A percentile compares a stretch with the other conserved stretches of the same genome.
phyloP scores from a whole-genome alignment of 2,888 invertebrate genomes.

The Chydorus sphaericus region DNA sequence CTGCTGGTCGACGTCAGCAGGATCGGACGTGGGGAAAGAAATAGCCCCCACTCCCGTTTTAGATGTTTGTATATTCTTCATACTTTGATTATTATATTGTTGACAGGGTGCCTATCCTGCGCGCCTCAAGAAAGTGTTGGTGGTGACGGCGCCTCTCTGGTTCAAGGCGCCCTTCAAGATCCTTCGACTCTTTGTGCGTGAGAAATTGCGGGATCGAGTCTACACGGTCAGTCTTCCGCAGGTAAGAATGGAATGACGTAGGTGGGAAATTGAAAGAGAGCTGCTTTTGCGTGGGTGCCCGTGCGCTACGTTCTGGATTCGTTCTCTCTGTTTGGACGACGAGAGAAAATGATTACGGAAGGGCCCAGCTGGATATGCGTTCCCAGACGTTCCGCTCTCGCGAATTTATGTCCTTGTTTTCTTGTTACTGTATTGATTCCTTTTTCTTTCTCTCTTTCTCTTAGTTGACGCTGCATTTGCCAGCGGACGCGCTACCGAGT shows the following conservation, averaged over 20 bases:
- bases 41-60: background rate
- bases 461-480: conserved; percentile 40
- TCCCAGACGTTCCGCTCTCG: no score
- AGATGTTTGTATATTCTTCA: background rate
- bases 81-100: conserved; percentile 4
- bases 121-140: conserved; percentile 87
- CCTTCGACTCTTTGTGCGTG: conserved; percentile 80
- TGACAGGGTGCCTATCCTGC: conserved; percentile 92
- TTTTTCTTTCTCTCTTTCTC: background rate
- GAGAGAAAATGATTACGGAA: no score
- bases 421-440: background rate
- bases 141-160: conserved; percentile 95
- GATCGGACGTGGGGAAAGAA: background rate
- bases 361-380: no score
- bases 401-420: background rate
- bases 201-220: conserved; percentile 87
- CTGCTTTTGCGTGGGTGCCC: no score
- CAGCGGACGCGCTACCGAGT: conserved; percentile 69
- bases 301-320: background rate
- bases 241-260: conserved; percentile 25
- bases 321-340: background rate
- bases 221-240: conserved; percentile 87
- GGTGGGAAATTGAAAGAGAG: no score
- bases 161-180: conserved; percentile 96
- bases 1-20: background rate